Percentiles rank a stretch among this genome's conserved stretches.
These are phyloP conservation scores for Drosophila melanica DNA, from an alignment of 1,140 invertebrate genomes.

Conservation along the genomic window DNA sequence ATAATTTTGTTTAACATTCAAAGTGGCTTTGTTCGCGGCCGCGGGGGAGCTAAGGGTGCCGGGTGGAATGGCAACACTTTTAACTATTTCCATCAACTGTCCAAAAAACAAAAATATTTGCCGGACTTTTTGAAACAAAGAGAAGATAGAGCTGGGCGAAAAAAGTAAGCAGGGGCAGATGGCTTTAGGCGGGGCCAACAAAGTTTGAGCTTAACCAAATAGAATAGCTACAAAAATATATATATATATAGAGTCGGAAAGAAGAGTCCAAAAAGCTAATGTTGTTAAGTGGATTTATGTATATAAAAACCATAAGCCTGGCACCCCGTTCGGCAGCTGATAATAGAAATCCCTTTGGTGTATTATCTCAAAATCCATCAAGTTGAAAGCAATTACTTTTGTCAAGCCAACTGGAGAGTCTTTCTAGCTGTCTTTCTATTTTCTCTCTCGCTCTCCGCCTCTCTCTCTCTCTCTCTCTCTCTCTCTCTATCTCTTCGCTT, in stretches of 20 bases:
- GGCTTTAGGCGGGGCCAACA: not conserved
- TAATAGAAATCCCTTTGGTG: not conserved
- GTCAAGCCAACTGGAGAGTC: not conserved
- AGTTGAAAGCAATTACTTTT: conserved; percentile 23
- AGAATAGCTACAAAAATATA: not conserved
- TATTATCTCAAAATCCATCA: conserved; percentile 16
- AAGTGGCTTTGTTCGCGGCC: conserved; percentile 69
- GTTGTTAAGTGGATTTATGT: too few relatives aligned
- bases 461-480: not conserved
- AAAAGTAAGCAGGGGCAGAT: too few relatives aligned
- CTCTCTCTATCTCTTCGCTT: too few relatives aligned
- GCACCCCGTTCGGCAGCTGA: not conserved
- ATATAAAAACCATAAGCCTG: too few relatives aligned
- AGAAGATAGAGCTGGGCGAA: not conserved
- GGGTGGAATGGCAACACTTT: conserved; percentile 29
- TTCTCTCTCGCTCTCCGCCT: not conserved
- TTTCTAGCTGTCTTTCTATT: too few relatives aligned
- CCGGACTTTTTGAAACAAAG: conserved; percentile 10
- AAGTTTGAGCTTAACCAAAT: conserved; percentile 12
- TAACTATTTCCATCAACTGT: conserved; percentile 44
- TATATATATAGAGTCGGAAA: not conserved
- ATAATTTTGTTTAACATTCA: conserved; percentile 81
- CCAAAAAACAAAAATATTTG: conserved; percentile 50
- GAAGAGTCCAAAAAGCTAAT: not conserved
- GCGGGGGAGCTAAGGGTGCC: not conserved